Evolutionary conservation across 1,140 invertebrate species (phyloP), one percentile per base, ranked within the genome.

Genomic region (Psilanteris sp.): DNA sequence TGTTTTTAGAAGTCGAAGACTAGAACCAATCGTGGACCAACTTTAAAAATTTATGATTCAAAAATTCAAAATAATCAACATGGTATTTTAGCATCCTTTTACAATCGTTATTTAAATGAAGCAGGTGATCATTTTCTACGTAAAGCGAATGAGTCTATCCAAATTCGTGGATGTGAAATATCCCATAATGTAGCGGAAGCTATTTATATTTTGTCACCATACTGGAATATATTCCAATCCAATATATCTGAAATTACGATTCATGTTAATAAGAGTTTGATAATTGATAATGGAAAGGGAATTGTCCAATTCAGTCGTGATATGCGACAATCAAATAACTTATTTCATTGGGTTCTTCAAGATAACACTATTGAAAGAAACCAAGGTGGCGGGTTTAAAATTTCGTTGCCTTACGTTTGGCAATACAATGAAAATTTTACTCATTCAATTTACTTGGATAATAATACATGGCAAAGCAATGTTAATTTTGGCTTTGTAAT

Each of bases 351-450:
- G 91, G 91, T 95, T 14, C 84, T 98, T 18, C 93, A 95, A 88
- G 96, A 96, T 78, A 95, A 95, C 71, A 94, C 94, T 0, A 92
- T 97, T 24, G 95, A 96, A 80, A 90, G 94, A 72, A 98, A 98
- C 83, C 88, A 88, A 46, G 90, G 90, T 18, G 95, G 95, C 13
- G 97, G 96, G 9, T 93, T 98, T 62, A 92, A 96, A 80, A 89
- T 98, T 1, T 90, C 91, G 0, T 84, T 98, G 7, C 97, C 97
- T 0, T 98, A 98, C 81, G 96, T 97, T 5, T 98, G 96, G 95
- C 93, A 97, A 76, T 97, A 98, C 77, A 95, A 97, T 81, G 96
- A 97, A 85, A 97, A 97, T 82, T 96, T 96, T 73, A 97, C 96
- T 0, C 97, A 98, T 85, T 93, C 94, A 0, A 90, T 98, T 13